These are phyloP conservation scores for Thera britannica DNA, from an alignment of 2,888 invertebrate species.

Conservation along the genomic window DNA sequence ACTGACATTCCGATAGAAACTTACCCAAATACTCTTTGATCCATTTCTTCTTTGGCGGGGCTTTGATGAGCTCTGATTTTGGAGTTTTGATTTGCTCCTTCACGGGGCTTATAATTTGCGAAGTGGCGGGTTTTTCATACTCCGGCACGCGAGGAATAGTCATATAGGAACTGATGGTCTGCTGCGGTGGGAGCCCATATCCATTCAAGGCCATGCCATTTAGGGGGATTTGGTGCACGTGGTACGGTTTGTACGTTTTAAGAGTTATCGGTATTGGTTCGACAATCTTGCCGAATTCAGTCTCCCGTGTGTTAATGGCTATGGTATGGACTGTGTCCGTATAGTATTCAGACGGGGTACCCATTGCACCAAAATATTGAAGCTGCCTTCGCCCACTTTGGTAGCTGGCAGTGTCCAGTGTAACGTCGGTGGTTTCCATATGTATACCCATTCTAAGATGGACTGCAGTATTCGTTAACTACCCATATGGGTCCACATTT, in stretches of 20 bases:
- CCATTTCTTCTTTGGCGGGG: slow-evolving; percentile 91
- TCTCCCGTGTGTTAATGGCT: slow-evolving; percentile 74
- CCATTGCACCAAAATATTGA: slow-evolving; percentile 70
- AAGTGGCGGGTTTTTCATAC: slow-evolving; percentile 56
- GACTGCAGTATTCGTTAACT: slow-evolving; percentile 59
- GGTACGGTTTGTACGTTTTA: slow-evolving; percentile 68
- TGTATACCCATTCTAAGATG: slow-evolving; percentile 81
- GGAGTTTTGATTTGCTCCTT: slow-evolving; percentile 57
- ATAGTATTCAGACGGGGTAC: slow-evolving; percentile 67
- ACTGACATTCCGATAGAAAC: slow-evolving; percentile 46
- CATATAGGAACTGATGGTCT: slow-evolving; percentile 56
- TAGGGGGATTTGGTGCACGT: slow-evolving; percentile 54
- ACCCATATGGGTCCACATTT: slow-evolving; percentile 56
- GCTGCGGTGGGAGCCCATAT: slow-evolving; percentile 61
- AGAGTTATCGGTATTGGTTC: slow-evolving; percentile 74
- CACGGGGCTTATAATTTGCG: slow-evolving; percentile 53
- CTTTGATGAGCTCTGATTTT: slow-evolving; percentile 60
- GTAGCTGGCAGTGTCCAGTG: slow-evolving; percentile 72
- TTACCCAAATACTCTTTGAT: slow-evolving; percentile 87
- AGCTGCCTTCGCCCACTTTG: slow-evolving; percentile 60
- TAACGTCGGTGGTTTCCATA: slow-evolving; percentile 78
- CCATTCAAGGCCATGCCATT: slow-evolving; percentile 47
- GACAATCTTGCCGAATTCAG: slow-evolving; percentile 74
- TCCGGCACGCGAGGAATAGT: slow-evolving; percentile 55
- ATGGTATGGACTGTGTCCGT: slow-evolving; percentile 71